These are phyloP conservation scores for Pangasius sanitwongsei DNA, from an alignment of 2,797 vertebrate species.

Conservation along the genomic window DNA sequence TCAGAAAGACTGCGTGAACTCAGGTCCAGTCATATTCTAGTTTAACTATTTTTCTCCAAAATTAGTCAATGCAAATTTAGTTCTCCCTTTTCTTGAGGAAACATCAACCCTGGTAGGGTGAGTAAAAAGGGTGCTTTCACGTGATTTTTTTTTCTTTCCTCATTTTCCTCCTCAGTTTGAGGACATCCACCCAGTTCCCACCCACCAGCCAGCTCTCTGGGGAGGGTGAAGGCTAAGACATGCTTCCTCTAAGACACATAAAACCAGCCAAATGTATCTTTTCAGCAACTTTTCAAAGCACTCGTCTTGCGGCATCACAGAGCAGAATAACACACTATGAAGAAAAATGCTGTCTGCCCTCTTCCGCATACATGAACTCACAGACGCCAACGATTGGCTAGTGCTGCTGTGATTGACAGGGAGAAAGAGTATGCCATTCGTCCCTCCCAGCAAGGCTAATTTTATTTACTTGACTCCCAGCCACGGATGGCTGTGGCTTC, in stretches of 20 bases:
- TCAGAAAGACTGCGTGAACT: neutral
- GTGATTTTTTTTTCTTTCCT: neutral
- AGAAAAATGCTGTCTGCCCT: neutral
- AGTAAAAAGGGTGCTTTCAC: neutral
- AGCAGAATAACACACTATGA: too few relatives aligned
- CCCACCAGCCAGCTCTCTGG: neutral
- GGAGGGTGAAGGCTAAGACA: neutral
- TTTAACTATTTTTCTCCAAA: neutral
- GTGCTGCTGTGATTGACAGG: neutral
- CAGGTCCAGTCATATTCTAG: neutral
- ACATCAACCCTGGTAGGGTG: neutral
- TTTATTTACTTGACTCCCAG: neutral
- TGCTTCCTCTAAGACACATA: neutral
- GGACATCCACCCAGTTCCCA: neutral
- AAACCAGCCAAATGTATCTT: neutral
- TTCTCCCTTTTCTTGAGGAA: neutral
- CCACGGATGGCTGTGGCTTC: neutral
- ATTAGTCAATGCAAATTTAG: neutral
- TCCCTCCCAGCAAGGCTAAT: neutral
- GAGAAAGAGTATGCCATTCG: neutral
- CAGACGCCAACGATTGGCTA: neutral
- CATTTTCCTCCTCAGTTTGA: neutral
- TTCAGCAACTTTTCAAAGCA: neutral
- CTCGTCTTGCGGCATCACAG: neutral
- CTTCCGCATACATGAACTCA: neutral